Evolutionary conservation across 2,797 vertebrate species (phyloP).

Genomic region (Anableps anableps): DNA sequence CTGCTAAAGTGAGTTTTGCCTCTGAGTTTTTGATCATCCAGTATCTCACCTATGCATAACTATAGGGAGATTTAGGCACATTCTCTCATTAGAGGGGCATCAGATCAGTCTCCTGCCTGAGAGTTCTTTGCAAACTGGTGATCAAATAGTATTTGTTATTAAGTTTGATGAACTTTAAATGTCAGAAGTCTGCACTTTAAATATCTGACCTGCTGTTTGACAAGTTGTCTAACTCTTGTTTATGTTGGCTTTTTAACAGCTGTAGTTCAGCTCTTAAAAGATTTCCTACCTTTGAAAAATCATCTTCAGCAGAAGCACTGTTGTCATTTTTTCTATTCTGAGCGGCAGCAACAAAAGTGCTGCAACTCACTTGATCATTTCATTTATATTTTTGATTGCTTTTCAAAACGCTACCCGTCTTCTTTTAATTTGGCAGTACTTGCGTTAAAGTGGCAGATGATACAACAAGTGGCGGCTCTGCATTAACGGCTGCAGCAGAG

Average conservation of each 20-base stretch:
- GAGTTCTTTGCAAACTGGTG: not conserved
- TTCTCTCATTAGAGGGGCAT: not conserved
- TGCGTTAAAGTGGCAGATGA: constrained; percentile 51
- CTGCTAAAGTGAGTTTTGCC: not conserved
- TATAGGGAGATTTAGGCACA: not conserved
- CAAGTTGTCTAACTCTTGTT: not conserved
- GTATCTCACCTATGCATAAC: not conserved
- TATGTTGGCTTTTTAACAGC: not conserved
- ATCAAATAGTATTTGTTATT: not conserved
- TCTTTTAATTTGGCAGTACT: constrained; percentile 32
- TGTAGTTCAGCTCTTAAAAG: constrained; percentile 5
- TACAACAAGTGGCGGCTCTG: constrained; percentile 49
- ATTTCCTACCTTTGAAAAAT: not conserved
- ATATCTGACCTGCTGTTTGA: not conserved
- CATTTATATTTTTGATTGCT: constrained; percentile 67
- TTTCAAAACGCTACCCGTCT: constrained; percentile 59
- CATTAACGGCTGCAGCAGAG: constrained; percentile 36
- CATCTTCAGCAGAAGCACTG: not conserved
- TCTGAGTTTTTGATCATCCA: not conserved
- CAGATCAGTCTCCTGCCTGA: not conserved
- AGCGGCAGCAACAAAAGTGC: not conserved
- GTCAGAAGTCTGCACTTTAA: not conserved
- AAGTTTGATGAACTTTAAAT: not conserved
- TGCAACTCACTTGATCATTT: constrained; percentile 66
- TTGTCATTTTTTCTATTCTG: not conserved